These are phyloP conservation scores for Stichodactyla mertensii DNA, from an alignment of 64 coral and sea anemone species.

Conservation along the genomic window DNA sequence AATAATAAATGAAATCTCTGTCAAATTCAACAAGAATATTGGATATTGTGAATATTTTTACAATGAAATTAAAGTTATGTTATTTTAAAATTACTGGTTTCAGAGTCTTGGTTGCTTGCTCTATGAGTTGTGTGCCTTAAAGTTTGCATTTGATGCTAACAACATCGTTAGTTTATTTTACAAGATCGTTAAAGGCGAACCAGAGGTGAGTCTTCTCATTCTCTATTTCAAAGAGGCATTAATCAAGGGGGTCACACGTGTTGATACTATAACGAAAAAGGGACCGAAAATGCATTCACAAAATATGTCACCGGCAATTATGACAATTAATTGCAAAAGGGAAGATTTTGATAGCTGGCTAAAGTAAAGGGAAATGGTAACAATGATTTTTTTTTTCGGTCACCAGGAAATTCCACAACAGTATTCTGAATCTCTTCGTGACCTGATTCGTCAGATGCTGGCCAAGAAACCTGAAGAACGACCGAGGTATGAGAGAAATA, in stretches of 20 bases:
- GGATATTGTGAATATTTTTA: no score
- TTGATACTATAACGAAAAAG: no score
- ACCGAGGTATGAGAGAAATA: constrained; percentile 58
- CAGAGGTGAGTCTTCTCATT: constrained; percentile 50
- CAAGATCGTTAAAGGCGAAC: constrained; percentile 93
- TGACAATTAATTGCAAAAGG: no score
- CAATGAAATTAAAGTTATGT: background rate
- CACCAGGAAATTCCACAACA: constrained; percentile 59
- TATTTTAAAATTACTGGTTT: background rate
- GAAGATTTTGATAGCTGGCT: no score
- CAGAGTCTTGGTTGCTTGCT: constrained; percentile 92
- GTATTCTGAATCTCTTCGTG: constrained; percentile 47
- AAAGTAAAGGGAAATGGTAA: no score
- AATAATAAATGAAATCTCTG: no score
- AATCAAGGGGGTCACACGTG: no score
- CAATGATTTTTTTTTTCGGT: background rate
- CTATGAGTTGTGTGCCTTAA: constrained; percentile 77
- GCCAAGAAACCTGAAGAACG: constrained; percentile 79
- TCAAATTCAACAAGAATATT: no score
- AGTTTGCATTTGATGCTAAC: constrained; percentile 79
- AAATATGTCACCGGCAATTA: no score
- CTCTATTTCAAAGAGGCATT: no score
- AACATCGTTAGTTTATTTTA: constrained; percentile 93
- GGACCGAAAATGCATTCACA: no score
- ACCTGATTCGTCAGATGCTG: constrained; percentile 60